These are phyloP conservation scores for Calypte anna DNA, from an alignment of 2,113 vertebrate genomes.

Conservation along the genomic window DNA sequence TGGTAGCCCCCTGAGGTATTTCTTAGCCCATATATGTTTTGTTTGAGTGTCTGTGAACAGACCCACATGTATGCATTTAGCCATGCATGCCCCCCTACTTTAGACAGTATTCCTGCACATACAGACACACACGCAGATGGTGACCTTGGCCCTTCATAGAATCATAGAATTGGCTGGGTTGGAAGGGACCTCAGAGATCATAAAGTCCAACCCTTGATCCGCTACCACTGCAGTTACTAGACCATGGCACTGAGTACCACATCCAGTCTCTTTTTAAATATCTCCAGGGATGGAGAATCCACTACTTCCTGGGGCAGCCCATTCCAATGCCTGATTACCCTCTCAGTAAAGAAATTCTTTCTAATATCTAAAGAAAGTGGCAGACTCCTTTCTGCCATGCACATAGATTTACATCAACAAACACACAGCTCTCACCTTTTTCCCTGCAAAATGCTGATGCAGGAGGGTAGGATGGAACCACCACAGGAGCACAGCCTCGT, in stretches of 20 bases:
- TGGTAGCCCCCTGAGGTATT: background rate
- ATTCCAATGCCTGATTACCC: too few relatives aligned
- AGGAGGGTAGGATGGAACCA: background rate
- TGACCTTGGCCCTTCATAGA: background rate
- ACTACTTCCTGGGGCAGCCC: too few relatives aligned
- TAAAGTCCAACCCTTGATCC: too few relatives aligned
- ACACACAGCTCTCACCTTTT: background rate
- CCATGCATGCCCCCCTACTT: background rate
- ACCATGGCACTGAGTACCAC: too few relatives aligned
- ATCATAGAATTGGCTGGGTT: too few relatives aligned
- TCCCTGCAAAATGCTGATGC: background rate
- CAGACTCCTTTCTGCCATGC: background rate
- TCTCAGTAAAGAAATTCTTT: too few relatives aligned
- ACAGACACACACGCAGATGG: background rate
- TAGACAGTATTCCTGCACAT: background rate
- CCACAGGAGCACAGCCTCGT: accelerated
- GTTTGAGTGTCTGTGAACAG: background rate
- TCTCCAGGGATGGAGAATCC: too few relatives aligned
- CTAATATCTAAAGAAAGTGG: background rate
- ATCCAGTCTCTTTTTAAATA: too few relatives aligned
- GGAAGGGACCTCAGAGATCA: too few relatives aligned
- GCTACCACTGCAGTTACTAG: too few relatives aligned
- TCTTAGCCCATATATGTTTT: background rate
- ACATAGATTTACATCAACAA: background rate
- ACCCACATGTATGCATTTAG: background rate